phyloP scores from a whole-genome alignment of 2,797 vertebrate genomes.

The Epinephelus coioides region DNA sequence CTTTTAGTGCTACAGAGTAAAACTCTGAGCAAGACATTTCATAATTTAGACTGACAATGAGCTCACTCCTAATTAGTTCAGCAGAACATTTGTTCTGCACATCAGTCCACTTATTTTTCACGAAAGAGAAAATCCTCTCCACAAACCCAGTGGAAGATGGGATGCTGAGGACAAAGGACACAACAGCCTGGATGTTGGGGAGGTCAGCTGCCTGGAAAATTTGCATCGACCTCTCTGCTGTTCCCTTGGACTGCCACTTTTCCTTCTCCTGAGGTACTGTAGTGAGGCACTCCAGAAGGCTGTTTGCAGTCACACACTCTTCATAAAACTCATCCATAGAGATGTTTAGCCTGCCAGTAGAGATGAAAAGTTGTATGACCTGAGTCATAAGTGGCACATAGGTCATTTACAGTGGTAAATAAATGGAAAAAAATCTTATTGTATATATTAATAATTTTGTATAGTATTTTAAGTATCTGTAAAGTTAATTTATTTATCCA shows the following conservation, averaged over 20 bases:
- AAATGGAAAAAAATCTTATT: neutral
- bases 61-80: neutral
- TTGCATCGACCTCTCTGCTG: neutral
- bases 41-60: neutral
- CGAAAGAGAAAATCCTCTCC: slow-evolving; percentile 16
- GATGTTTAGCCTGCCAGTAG: neutral
- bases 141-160: slow-evolving; percentile 7
- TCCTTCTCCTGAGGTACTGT: neutral
- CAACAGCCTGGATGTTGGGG: neutral
- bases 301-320: neutral
- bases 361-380: neutral
- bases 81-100: slow-evolving; percentile 14
- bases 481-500: no score
- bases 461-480: no score
- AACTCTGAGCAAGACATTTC: slow-evolving; percentile 7
- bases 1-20: neutral
- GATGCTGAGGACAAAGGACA: slow-evolving; percentile 1
- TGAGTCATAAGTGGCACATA: no score
- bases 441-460: no score
- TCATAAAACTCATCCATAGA: neutral
- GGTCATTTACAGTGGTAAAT: neutral
- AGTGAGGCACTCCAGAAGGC: neutral
- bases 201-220: neutral
- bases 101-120: slow-evolving; percentile 19
- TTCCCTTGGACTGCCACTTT: neutral